Evolutionary conservation across 2,113 vertebrate species (phyloP).

Genomic region (Puma concolor): DNA sequence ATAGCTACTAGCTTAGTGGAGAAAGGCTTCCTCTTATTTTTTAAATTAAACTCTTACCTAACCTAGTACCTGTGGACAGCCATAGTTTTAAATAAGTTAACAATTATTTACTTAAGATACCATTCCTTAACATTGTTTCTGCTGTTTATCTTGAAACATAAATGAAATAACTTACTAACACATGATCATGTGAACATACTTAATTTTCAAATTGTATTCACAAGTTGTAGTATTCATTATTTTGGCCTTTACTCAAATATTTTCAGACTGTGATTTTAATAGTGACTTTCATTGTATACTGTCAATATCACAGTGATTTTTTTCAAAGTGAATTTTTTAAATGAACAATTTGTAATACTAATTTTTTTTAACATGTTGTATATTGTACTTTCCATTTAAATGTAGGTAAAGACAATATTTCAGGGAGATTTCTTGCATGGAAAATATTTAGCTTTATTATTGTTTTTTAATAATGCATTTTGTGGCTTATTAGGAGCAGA

Average conservation of each 20-base stretch:
- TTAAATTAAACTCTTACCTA: neutral
- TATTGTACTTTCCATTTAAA: constrained; percentile 35
- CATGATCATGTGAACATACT: neutral
- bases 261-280: neutral
- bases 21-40: neutral
- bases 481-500: neutral
- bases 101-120: neutral
- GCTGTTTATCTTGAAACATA: constrained; percentile 34
- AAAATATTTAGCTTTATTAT: constrained; percentile 24
- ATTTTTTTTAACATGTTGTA: neutral
- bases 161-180: neutral
- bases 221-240: neutral
- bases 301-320: neutral
- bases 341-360: neutral
- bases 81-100: neutral
- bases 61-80: neutral
- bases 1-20: neutral
- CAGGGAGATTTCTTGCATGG: neutral
- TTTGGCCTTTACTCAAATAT: constrained; percentile 18
- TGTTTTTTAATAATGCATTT: neutral
- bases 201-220: constrained; percentile 52
- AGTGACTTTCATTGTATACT: neutral
- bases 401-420: constrained; percentile 19
- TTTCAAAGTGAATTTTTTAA: neutral
- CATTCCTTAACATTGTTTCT: neutral